A percentile compares a stretch with the other conserved stretches of the same genome.
Conservation (phyloP, 2,113 vertebrate genomes). For the Pachycephala philippinensis region DNA sequence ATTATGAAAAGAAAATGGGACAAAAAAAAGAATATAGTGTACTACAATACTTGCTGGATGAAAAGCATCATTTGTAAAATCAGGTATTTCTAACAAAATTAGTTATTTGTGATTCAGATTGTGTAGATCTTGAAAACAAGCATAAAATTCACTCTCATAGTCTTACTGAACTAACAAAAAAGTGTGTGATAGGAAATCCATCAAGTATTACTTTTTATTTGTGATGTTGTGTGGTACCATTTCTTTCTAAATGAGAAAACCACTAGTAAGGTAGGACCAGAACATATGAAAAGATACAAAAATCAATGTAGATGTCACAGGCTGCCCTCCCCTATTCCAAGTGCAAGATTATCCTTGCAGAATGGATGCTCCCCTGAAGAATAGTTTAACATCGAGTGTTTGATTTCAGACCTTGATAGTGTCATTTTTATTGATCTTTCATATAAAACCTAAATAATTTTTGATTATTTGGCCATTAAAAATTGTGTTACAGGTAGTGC, state of each 20-base stretch:
- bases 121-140: neutral
- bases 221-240: neutral
- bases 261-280: neutral
- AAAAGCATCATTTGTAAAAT: neutral
- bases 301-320: neutral
- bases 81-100: neutral
- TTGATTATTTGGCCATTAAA: neutral
- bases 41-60: neutral
- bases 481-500: neutral
- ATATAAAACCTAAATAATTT: neutral
- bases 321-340: neutral
- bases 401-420: slow-evolving; percentile 6
- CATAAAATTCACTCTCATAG: neutral
- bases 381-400: neutral
- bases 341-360: neutral
- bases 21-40: neutral
- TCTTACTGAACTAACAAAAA: neutral
- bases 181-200: neutral
- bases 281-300: neutral
- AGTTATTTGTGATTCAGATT: neutral
- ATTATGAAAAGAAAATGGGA: neutral
- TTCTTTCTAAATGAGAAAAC: neutral
- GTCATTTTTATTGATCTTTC: slow-evolving; percentile 7
- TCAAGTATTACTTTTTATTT: neutral
- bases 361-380: neutral